Evolutionary conservation across 2,888 invertebrate genomes (phyloP).

Genomic region (Hirtodrosophila confusa): DNA sequence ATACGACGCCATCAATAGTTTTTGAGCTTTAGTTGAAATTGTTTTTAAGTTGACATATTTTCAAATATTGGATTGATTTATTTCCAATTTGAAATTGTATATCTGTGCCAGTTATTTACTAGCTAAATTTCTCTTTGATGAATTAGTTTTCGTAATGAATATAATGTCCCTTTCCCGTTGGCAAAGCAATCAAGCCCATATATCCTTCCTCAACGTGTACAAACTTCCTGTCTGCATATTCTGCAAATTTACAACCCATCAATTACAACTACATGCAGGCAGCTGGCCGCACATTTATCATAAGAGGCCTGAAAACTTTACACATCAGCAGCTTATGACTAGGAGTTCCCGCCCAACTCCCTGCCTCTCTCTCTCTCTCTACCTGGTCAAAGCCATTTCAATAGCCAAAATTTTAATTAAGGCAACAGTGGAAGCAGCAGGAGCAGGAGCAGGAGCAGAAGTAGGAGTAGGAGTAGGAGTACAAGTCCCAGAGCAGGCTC

Average conservation of each 20-base stretch:
- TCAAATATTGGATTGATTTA: no score
- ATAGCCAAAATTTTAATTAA: conserved; percentile 71
- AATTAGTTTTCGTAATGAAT: background rate
- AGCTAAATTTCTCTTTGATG: no score
- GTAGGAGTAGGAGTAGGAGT: background rate
- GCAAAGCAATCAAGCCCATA: conserved; percentile 9
- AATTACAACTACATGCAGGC: conserved; percentile 32
- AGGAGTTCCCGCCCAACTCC: background rate
- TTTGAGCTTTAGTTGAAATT: no score
- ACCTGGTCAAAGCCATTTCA: conserved; percentile 38
- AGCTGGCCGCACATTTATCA: conserved; percentile 49
- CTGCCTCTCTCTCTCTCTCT: background rate
- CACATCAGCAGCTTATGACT: conserved; percentile 30
- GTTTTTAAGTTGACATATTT: no score
- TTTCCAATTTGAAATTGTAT: no score
- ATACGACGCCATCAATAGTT: no score
- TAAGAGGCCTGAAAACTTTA: conserved; percentile 46
- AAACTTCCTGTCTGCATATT: conserved; percentile 20
- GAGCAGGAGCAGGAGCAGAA: conserved; percentile 1
- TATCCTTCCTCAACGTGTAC: background rate
- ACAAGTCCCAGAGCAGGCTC: background rate
- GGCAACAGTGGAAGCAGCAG: conserved; percentile 32
- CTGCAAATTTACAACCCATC: conserved; percentile 40
- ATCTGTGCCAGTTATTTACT: no score
- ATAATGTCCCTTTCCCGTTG: background rate